These are phyloP conservation scores for Fistularia tabacaria DNA, from an alignment of 2,797 vertebrate genomes.

Conservation along the genomic window DNA sequence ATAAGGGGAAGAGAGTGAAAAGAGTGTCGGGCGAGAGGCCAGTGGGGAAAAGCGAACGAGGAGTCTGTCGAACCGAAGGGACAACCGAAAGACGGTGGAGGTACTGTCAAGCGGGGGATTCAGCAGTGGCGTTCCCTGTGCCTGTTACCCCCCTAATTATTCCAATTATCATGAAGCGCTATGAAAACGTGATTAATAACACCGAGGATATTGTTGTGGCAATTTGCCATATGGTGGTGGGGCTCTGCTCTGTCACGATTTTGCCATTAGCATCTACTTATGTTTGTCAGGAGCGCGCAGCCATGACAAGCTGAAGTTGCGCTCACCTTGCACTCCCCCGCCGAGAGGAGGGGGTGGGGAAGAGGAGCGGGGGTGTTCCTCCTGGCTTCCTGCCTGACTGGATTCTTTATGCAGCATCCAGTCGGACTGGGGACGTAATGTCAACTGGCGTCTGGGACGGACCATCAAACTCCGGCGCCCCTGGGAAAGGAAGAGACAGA, in stretches of 20 bases:
- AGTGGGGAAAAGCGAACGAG: slow-evolving; percentile 13
- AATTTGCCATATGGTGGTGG: slow-evolving; percentile 99
- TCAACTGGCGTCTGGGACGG: slow-evolving; percentile 82
- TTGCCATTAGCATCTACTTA: slow-evolving; percentile 99
- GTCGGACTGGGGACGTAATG: slow-evolving; percentile 90
- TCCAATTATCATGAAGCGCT: slow-evolving; percentile 99
- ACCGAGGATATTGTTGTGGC: slow-evolving; percentile 99
- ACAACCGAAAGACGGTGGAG: slow-evolving; percentile 11
- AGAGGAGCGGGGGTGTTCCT: slow-evolving; percentile 83
- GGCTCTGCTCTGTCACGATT: slow-evolving; percentile 99
- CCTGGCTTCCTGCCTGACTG: slow-evolving; percentile 80
- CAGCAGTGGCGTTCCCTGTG: slow-evolving; percentile 78
- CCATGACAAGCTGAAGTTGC: slow-evolving; percentile 97
- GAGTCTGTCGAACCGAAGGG: slow-evolving; percentile 9
- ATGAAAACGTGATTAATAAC: slow-evolving; percentile 99
- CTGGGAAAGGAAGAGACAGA: slow-evolving; percentile 50
- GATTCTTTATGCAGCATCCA: slow-evolving; percentile 91
- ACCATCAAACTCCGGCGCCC: slow-evolving; percentile 79
- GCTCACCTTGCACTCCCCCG: slow-evolving; percentile 98
- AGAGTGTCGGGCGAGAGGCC: slow-evolving; percentile 8
- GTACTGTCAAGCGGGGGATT: slow-evolving; percentile 49
- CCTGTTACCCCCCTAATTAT: slow-evolving; percentile 96
- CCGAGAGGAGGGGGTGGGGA: slow-evolving; percentile 79
- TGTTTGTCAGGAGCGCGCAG: slow-evolving; percentile 99
- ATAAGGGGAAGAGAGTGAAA: slow-evolving; percentile 16